A percentile compares a stretch with the other conserved stretches of the same genome.
phyloP scores from a whole-genome alignment of 30 jellyfish, hydroid and myxozoan species.

The Aurelia aurita complex sp. Pacific region DNA sequence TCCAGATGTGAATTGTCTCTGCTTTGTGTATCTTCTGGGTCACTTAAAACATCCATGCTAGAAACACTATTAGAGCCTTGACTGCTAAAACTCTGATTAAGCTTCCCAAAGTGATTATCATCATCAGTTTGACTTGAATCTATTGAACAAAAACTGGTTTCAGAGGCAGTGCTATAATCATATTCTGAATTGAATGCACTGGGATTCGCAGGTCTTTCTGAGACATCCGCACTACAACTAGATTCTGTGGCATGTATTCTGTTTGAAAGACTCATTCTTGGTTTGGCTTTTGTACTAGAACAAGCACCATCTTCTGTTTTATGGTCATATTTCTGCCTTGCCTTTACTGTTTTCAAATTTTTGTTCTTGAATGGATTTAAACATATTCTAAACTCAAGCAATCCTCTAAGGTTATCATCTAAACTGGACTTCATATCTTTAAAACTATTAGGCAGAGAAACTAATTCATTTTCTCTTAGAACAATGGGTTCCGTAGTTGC shows the following conservation, averaged over 20 bases:
- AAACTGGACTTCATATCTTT: background rate
- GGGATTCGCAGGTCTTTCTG: background rate
- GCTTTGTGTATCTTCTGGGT: no score
- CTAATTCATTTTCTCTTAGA: no score
- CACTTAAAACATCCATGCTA: no score
- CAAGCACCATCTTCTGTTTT: no score
- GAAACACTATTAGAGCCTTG: no score
- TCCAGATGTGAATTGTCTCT: no score
- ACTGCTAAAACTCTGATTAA: background rate
- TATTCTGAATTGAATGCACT: background rate
- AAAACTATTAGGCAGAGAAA: no score
- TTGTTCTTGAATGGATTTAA: constrained; percentile 20
- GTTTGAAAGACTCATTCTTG: no score
- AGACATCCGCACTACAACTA: background rate
- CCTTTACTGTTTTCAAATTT: background rate
- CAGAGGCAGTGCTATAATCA: no score
- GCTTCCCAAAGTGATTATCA: background rate
- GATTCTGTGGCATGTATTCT: background rate
- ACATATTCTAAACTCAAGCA: constrained; percentile 11
- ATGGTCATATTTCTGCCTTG: no score
- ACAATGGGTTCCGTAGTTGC: no score
- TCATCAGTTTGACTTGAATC: constrained; percentile 1
- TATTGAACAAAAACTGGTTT: background rate
- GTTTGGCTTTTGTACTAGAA: no score
- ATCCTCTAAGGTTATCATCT: background rate